These are phyloP conservation scores for Chaitophorus viminalis DNA, from an alignment of 2,888 invertebrate genomes.

Conservation along the genomic window DNA sequence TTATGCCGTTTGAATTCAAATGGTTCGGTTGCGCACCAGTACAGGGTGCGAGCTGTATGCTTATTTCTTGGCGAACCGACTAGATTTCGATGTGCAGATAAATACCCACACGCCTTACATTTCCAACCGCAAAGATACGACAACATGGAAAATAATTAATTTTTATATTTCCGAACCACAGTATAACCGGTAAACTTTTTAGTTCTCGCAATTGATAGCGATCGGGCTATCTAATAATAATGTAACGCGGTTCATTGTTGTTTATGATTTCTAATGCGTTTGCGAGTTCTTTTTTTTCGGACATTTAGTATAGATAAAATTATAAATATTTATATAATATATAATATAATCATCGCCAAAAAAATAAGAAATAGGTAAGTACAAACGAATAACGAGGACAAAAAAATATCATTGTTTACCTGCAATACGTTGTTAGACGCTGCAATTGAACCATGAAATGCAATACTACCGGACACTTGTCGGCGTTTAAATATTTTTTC, in stretches of 20 bases:
- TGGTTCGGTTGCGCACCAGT: conserved; percentile 2
- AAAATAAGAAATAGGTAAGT: no score
- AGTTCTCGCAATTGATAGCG: not conserved
- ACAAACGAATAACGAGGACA: no score
- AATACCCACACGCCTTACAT: not conserved
- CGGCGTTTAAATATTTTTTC: not conserved
- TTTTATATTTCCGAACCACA: conserved; percentile 10
- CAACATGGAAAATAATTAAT: conserved; percentile 41
- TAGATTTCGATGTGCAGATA: conserved; percentile 34
- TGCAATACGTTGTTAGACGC: no score
- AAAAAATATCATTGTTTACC: no score
- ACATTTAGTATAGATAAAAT: no score
- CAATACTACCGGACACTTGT: not conserved
- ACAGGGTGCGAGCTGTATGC: conserved; percentile 19
- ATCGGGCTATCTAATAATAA: not conserved
- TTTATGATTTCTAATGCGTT: no score
- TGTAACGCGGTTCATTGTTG: not conserved
- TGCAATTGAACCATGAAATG: no score
- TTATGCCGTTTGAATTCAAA: conserved; percentile 47
- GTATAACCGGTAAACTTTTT: conserved; percentile 14
- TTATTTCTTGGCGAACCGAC: conserved; percentile 55
- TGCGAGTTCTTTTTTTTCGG: no score
- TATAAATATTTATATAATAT: no score
- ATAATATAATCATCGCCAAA: no score
- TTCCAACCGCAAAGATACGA: not conserved